Conservation (phyloP, 2,888 invertebrate species). For the Ischnus inquisitorius region DNA sequence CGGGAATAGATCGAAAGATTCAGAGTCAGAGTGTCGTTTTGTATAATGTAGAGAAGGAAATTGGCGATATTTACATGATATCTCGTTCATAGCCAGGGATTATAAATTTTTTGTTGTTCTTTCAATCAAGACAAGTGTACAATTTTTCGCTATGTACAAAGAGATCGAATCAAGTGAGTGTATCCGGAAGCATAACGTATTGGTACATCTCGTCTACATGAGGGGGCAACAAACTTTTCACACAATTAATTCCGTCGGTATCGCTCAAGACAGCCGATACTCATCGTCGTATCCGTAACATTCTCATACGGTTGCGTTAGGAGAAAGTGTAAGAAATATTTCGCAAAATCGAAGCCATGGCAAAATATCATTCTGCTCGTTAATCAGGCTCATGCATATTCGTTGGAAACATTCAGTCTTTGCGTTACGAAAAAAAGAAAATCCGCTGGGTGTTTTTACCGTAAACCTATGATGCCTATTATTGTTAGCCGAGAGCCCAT, state of each 20-base stretch:
- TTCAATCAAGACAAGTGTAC: neutral
- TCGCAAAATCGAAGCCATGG: neutral
- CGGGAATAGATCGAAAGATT: neutral
- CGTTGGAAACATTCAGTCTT: neutral
- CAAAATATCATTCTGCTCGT: neutral
- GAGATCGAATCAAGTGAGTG: neutral
- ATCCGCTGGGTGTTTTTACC: neutral
- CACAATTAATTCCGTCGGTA: neutral
- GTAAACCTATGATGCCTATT: neutral
- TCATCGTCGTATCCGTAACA: neutral
- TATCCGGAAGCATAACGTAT: conserved; percentile 43
- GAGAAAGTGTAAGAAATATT: neutral
- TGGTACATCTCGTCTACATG: conserved; percentile 62
- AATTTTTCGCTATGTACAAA: conserved; percentile 43
- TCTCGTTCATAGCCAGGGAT: neutral
- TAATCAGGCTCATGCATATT: neutral
- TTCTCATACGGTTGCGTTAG: neutral
- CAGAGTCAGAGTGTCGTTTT: neutral
- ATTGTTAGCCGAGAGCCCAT: neutral
- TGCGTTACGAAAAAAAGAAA: neutral
- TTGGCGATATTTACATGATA: conserved; percentile 32
- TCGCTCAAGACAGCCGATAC: neutral
- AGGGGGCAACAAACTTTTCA: conserved; percentile 16
- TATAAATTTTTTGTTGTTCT: neutral
- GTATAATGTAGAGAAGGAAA: neutral